These are phyloP conservation scores for Etheostoma perlongum DNA, from an alignment of 2,797 vertebrate genomes.

Conservation along the genomic window DNA sequence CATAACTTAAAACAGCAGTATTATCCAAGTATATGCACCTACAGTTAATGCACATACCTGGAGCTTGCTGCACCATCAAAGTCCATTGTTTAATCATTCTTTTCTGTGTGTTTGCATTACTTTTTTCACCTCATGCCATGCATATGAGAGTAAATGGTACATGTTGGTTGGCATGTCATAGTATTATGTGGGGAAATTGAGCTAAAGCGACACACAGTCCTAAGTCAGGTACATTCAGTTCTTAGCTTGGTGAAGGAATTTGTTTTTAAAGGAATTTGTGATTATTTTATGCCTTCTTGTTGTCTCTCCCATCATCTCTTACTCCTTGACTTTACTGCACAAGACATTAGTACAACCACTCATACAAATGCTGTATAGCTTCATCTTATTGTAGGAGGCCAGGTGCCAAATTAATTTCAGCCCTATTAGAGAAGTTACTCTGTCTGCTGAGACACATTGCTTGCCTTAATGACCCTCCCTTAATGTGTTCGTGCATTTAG, in stretches of 20 bases:
- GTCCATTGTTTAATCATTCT: background rate
- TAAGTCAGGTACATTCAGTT: background rate
- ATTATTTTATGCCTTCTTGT: background rate
- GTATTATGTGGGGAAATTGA: background rate
- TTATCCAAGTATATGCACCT: slow-evolving; percentile 25
- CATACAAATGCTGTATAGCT: background rate
- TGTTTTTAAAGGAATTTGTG: background rate
- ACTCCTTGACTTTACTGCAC: background rate
- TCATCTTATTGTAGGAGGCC: background rate
- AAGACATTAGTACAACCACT: background rate
- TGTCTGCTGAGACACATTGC: background rate
- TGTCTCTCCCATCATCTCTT: slow-evolving; percentile 1
- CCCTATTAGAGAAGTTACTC: background rate
- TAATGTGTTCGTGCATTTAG: background rate
- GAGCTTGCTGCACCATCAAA: background rate
- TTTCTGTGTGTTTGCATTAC: background rate
- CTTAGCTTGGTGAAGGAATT: background rate
- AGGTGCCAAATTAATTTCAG: background rate
- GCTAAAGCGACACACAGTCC: background rate
- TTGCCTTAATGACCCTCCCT: background rate
- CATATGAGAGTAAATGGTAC: background rate
- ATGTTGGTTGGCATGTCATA: background rate
- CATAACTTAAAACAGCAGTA: slow-evolving; percentile 22
- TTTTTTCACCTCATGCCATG: slow-evolving; percentile 15
- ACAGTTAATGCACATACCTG: slow-evolving; percentile 22